A percentile compares a stretch with the other conserved stretches of the same genome.
phyloP scores from a whole-genome alignment of 2,888 invertebrate genomes.

The Apantesis nais region DNA sequence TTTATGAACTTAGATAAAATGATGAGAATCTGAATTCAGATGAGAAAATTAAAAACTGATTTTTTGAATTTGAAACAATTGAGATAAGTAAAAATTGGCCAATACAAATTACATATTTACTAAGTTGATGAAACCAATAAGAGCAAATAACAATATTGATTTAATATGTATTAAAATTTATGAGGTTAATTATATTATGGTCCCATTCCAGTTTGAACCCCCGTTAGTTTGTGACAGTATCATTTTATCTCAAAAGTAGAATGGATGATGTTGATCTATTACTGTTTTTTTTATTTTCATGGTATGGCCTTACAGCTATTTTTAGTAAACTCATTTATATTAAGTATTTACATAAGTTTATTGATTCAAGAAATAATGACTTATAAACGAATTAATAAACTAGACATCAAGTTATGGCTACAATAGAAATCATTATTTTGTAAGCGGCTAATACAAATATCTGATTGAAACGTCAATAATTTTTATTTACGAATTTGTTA shows the following conservation, averaged over 20 bases:
- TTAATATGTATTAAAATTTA: background rate
- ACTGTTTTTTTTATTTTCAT: background rate
- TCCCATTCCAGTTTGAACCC: background rate
- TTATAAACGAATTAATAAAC: constrained; percentile 3
- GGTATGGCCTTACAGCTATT: background rate
- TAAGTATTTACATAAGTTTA: constrained; percentile 1
- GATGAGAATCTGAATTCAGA: background rate
- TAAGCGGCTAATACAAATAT: background rate
- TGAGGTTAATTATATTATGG: background rate
- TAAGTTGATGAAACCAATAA: background rate
- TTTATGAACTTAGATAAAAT: background rate
- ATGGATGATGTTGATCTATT: background rate
- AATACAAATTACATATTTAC: background rate
- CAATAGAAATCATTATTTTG: constrained; percentile 3
- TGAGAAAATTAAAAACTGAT: background rate
- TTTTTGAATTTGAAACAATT: background rate
- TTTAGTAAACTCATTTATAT: background rate
- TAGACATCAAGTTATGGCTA: constrained; percentile 11
- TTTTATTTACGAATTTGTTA: constrained; percentile 43
- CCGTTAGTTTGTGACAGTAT: background rate
- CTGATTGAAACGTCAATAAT: constrained; percentile 8
- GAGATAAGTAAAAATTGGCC: background rate
- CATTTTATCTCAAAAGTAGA: background rate
- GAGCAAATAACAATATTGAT: background rate
- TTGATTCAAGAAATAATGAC: background rate